These are phyloP conservation scores for Agrotis exclamationis DNA, from an alignment of 2,888 invertebrate species.

Conservation along the genomic window DNA sequence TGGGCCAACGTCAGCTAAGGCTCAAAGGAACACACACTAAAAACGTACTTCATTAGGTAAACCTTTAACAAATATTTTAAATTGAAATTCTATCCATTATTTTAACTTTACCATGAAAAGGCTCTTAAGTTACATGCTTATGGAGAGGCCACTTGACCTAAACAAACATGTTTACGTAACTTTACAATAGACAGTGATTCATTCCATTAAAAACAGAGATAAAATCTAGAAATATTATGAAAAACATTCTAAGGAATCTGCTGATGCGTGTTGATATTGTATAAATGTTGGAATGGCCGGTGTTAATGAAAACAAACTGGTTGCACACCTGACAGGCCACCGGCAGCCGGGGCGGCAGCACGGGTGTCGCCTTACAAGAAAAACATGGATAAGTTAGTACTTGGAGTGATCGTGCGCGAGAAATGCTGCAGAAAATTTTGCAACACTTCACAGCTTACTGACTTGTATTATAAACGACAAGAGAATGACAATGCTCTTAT, in stretches of 20 bases:
- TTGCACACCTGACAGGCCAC: slow-evolving; percentile 46
- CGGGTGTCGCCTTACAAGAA: slow-evolving; percentile 54
- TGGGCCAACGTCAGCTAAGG: no score
- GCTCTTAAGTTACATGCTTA: slow-evolving; percentile 14
- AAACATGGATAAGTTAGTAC: slow-evolving; percentile 13
- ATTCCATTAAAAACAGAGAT: slow-evolving; percentile 23
- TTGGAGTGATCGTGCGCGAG: slow-evolving; percentile 16
- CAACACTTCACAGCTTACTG: neutral
- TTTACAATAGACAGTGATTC: slow-evolving; percentile 19
- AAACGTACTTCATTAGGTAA: neutral
- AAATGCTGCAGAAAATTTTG: no score
- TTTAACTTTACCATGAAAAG: slow-evolving; percentile 11
- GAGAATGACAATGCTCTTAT: no score
- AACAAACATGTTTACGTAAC: slow-evolving; percentile 37
- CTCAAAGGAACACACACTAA: neutral
- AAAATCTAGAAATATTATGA: slow-evolving; percentile 40
- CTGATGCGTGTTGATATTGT: slow-evolving; percentile 41
- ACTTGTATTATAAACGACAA: neutral
- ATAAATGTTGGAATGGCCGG: slow-evolving; percentile 24
- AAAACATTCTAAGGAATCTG: slow-evolving; percentile 35
- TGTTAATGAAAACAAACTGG: slow-evolving; percentile 51
- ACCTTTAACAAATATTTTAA: neutral
- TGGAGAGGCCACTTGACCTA: slow-evolving; percentile 22
- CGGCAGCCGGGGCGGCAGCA: slow-evolving; percentile 34
- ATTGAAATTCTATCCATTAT: slow-evolving; percentile 14